phyloP scores from a whole-genome alignment of 2,888 invertebrate genomes.

The Helicoverpa assulta region DNA sequence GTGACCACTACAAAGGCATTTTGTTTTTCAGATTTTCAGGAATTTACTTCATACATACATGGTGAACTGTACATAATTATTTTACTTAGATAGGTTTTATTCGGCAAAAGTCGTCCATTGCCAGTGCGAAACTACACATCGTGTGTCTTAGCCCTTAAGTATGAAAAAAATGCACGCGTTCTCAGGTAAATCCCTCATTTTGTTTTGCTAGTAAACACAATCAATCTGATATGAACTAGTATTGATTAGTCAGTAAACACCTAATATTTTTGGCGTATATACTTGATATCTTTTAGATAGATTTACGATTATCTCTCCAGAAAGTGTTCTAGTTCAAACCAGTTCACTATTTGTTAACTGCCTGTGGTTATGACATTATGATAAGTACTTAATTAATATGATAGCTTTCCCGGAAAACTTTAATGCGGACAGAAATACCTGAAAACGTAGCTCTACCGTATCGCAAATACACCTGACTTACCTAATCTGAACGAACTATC shows the following conservation, averaged over 20 bases:
- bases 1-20: no score
- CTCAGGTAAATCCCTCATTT: constrained; percentile 15
- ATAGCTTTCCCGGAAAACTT: background rate
- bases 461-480: no score
- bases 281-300: background rate
- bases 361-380: background rate
- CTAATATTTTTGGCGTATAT: constrained; percentile 4
- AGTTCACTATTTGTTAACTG: background rate
- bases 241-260: constrained; percentile 7
- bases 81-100: no score
- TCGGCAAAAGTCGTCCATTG: no score
- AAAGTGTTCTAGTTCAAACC: background rate
- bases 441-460: no score
- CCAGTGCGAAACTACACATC: no score
- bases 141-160: no score
- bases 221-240: constrained; percentile 28
- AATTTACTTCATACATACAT: no score
- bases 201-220: constrained; percentile 20
- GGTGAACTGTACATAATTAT: no score
- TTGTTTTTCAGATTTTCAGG: no score
- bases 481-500: no score
- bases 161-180: constrained; percentile 10
- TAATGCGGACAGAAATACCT: background rate
- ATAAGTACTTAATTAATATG: background rate
- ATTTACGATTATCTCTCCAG: background rate